Evolutionary conservation across 1,140 invertebrate species (phyloP).

Genomic region (Medauroidea extradentata): DNA sequence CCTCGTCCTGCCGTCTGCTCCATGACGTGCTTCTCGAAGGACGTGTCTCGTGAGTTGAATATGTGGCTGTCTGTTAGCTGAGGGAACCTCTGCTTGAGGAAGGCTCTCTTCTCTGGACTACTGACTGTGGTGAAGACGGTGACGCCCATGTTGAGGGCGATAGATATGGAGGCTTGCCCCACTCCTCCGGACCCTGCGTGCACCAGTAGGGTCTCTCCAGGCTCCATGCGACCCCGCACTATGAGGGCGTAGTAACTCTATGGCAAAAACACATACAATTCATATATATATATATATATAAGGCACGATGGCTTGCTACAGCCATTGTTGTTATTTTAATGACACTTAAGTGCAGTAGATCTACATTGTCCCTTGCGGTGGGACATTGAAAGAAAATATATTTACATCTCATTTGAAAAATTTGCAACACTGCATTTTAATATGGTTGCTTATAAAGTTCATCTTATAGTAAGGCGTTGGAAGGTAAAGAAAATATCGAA

Average conservation of each 20-base stretch:
- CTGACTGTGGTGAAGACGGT: constrained; percentile 83
- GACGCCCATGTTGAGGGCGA: constrained; percentile 82
- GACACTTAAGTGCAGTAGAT: no score
- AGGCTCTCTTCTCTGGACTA: constrained; percentile 81
- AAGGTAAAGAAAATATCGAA: no score
- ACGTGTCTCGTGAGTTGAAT: constrained; percentile 63
- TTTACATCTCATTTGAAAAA: no score
- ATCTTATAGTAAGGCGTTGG: no score
- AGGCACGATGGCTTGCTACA: no score
- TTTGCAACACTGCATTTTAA: no score
- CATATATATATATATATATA: no score
- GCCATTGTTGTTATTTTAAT: no score
- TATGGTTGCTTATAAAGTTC: no score
- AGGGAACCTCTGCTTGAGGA: constrained; percentile 84
- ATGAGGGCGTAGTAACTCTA: constrained; percentile 66
- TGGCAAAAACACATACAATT: no score
- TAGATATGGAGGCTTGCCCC: constrained; percentile 90
- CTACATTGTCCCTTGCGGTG: no score
- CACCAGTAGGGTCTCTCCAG: constrained; percentile 82
- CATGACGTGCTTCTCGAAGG: constrained; percentile 67
- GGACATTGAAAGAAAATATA: no score
- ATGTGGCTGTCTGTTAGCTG: constrained; percentile 68
- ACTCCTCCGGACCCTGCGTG: constrained; percentile 96
- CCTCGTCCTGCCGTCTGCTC: constrained; percentile 56
- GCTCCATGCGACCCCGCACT: constrained; percentile 74